Evolutionary conservation across 2,888 invertebrate genomes (phyloP).

Genomic region (Auanema freiburgensis): DNA sequence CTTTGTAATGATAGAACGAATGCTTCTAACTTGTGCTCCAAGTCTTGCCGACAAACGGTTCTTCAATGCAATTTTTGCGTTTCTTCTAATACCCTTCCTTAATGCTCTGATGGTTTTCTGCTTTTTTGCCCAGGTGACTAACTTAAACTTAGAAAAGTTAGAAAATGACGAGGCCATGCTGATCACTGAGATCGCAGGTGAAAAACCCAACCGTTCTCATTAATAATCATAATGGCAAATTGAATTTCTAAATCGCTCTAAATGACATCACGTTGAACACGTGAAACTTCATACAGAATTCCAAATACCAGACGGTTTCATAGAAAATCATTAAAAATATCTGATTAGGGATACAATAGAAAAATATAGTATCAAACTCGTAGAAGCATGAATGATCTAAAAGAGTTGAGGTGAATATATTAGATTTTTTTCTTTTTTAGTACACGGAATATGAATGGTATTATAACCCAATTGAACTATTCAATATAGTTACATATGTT

Average conservation of each 20-base stretch:
- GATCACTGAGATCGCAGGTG: no score
- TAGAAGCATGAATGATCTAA: neutral
- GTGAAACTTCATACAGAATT: no score
- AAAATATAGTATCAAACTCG: neutral
- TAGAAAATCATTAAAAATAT: no score
- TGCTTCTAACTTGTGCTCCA: conserved; percentile 34
- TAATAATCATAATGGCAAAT: no score
- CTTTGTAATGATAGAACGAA: conserved; percentile 38
- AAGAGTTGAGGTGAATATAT: neutral
- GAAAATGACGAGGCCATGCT: no score
- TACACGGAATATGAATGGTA: conserved; percentile 38
- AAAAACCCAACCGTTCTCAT: no score
- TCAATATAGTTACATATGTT: conserved; percentile 36
- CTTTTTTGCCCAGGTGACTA: conserved; percentile 32
- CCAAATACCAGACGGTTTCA: no score
- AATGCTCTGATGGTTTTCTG: conserved; percentile 37
- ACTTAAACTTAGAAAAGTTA: neutral
- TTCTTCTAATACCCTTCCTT: conserved; percentile 29
- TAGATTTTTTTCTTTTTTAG: conserved; percentile 19
- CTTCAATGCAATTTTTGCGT: conserved; percentile 40
- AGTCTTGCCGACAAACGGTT: conserved; percentile 28
- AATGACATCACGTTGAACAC: no score
- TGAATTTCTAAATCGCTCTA: no score
- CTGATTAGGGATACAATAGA: no score
- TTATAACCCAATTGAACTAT: conserved; percentile 41